phyloP scores from a whole-genome alignment of 2,797 vertebrate species.

The Myotis findleyi region DNA sequence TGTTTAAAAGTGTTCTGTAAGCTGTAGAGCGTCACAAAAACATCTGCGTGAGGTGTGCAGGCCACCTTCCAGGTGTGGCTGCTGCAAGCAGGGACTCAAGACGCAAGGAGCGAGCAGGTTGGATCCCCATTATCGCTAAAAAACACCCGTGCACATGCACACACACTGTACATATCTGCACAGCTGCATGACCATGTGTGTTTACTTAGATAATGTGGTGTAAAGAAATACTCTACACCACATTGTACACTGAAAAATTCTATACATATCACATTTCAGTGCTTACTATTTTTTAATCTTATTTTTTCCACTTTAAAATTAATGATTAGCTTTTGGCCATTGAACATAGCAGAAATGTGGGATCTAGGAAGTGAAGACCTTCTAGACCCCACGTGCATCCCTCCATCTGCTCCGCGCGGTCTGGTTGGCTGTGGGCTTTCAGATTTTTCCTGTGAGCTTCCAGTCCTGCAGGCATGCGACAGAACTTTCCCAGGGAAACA shows the following conservation, averaged over 20 bases:
- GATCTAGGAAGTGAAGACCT: not conserved
- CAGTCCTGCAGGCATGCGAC: not conserved
- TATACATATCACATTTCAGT: not conserved
- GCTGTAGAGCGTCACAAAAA: not conserved
- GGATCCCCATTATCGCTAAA: not conserved
- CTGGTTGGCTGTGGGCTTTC: not conserved
- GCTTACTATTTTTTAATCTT: not conserved
- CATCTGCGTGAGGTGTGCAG: not conserved
- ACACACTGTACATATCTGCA: not conserved
- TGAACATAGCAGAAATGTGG: not conserved
- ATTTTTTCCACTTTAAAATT: constrained; percentile 26
- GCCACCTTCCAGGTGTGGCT: not conserved
- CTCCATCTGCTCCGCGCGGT: not conserved
- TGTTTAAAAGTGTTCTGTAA: constrained; percentile 16
- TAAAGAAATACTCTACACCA: not conserved
- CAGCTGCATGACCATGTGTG: not conserved
- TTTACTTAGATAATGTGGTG: not conserved
- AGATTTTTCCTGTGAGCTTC: not conserved
- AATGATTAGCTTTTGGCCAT: not conserved
- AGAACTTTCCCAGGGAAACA: constrained; percentile 12
- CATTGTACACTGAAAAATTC: not conserved
- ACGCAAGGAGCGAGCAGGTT: not conserved
- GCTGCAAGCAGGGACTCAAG: not conserved
- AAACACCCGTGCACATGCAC: not conserved
- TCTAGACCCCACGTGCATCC: not conserved